These are phyloP conservation scores for Aromia moschata DNA, from an alignment of 2,888 invertebrate genomes.

Conservation along the genomic window DNA sequence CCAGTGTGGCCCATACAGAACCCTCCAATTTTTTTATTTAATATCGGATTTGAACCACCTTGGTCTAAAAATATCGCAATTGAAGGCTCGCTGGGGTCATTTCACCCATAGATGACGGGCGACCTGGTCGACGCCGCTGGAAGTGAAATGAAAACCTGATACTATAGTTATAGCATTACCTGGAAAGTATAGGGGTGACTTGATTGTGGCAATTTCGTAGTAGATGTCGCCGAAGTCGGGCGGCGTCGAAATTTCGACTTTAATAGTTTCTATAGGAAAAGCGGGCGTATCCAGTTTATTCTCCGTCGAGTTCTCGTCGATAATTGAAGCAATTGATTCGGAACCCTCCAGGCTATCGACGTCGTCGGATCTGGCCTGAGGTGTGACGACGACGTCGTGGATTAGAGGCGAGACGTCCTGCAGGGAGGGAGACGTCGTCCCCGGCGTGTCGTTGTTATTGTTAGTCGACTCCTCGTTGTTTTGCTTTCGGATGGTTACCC, in stretches of 20 bases:
- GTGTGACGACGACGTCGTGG: constrained; percentile 67
- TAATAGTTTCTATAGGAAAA: constrained; percentile 78
- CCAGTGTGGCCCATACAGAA: no score
- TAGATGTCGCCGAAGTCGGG: constrained; percentile 86
- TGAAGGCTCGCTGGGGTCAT: no score
- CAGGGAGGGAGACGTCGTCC: constrained; percentile 49
- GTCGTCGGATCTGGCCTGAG: constrained; percentile 66
- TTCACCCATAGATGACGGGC: no score
- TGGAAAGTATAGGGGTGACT: constrained; percentile 90
- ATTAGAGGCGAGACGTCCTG: constrained; percentile 44
- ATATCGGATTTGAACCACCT: no score
- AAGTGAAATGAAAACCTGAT: no score
- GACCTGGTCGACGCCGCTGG: no score
- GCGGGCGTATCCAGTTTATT: constrained; percentile 72
- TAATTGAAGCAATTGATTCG: constrained; percentile 72
- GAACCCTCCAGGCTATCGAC: constrained; percentile 76
- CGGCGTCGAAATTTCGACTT: constrained; percentile 89
- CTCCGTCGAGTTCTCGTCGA: constrained; percentile 70
- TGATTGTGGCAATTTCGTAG: constrained; percentile 89
- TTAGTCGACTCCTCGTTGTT: constrained; percentile 66
- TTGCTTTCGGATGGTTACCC: constrained; percentile 79
- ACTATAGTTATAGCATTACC: constrained; percentile 67
- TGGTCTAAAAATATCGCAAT: no score
- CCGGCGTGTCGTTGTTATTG: constrained; percentile 53
- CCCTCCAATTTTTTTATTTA: no score